A percentile compares a stretch with the other conserved stretches of the same genome.
These are phyloP conservation scores for Diplosoma virens DNA, from an alignment of 23 tunicate genomes.

Conservation along the genomic window DNA sequence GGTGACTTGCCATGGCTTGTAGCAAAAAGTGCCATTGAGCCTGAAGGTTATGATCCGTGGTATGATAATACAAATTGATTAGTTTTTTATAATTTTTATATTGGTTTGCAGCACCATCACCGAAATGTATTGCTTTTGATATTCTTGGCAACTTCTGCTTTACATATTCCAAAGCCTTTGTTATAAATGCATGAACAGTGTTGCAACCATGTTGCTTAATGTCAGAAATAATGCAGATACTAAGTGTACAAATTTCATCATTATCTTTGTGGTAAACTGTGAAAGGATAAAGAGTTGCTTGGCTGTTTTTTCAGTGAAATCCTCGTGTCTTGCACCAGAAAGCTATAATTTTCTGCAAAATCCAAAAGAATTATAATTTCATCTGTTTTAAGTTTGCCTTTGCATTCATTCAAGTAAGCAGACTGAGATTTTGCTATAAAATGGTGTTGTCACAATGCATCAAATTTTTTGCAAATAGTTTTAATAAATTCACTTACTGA, in stretches of 20 bases:
- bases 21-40: conserved; percentile 11
- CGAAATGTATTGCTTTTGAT: not conserved
- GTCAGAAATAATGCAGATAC: conserved; percentile 1
- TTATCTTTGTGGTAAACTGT: not conserved
- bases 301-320: conserved; percentile 3
- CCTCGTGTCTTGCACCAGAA: too few relatives aligned
- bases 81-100: conserved; percentile 11
- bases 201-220: conserved; percentile 2
- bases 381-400: too few relatives aligned
- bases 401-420: too few relatives aligned
- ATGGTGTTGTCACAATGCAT: too few relatives aligned
- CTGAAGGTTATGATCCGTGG: not conserved
- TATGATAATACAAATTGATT: conserved; percentile 5
- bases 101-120: conserved; percentile 19
- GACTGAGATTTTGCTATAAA: too few relatives aligned
- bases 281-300: conserved; percentile 14
- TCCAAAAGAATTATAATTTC: too few relatives aligned
- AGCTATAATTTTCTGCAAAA: too few relatives aligned
- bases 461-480: not conserved
- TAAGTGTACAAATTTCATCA: not conserved
- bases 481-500: conserved; percentile 11
- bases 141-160: conserved; percentile 5
- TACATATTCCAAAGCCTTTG: not conserved
- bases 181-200: conserved; percentile 12
- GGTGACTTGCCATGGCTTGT: not conserved